These are phyloP conservation scores for Rotaria macrura DNA, from an alignment of 2,888 invertebrate genomes.

Conservation along the genomic window DNA sequence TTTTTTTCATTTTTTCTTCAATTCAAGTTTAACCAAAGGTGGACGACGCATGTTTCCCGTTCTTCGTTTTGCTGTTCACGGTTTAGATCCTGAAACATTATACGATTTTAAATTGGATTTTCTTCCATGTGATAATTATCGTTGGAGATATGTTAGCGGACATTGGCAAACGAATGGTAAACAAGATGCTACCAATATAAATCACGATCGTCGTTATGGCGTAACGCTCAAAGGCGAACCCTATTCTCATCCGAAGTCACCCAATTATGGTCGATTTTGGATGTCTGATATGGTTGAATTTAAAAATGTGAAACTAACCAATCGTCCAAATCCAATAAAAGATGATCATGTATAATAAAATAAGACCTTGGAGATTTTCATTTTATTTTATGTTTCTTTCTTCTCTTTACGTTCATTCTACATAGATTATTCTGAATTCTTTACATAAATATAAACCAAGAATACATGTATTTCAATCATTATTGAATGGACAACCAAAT, in stretches of 20 bases:
- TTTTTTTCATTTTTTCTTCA: background rate
- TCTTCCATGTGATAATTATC: conserved; percentile 58
- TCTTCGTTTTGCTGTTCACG: conserved; percentile 42
- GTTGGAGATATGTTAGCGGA: conserved; percentile 92
- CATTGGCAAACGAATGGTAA: conserved; percentile 76
- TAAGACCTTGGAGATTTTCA: no score
- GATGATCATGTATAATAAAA: conserved; percentile 56
- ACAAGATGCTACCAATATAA: background rate
- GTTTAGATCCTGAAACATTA: conserved; percentile 47
- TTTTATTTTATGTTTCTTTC: background rate
- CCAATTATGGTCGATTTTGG: conserved; percentile 85
- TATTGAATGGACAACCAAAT: conserved; percentile 58
- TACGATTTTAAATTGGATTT: conserved; percentile 48
- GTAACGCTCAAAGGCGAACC: conserved; percentile 70
- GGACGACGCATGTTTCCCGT: conserved; percentile 49
- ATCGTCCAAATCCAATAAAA: conserved; percentile 71
- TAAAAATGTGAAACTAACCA: conserved; percentile 80
- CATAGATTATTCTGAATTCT: conserved; percentile 69
- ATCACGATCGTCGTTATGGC: background rate
- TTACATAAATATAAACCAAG: conserved; percentile 91
- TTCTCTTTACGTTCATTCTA: background rate
- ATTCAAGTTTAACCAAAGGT: background rate
- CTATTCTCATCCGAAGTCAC: conserved; percentile 81
- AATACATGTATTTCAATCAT: conserved; percentile 65
- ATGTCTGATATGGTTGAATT: conserved; percentile 86